Evolutionary conservation across 2,797 vertebrate species (phyloP), one percentile per base, ranked within the genome.

Genomic region (Chelonia mydas): DNA sequence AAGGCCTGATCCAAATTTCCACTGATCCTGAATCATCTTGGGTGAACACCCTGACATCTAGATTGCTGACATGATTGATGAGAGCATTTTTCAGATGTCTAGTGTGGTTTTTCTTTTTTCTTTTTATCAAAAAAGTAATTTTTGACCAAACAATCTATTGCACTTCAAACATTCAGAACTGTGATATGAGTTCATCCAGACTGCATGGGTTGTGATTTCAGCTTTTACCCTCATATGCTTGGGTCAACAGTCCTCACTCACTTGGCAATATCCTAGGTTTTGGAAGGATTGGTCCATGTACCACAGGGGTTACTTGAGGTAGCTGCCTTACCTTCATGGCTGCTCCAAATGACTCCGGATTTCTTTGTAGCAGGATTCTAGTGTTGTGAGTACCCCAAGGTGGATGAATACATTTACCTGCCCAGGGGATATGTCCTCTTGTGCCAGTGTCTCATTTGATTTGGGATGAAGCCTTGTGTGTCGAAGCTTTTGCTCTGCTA

Each of bases 401-500:
- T 61, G 13, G 28, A 61, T 33, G 31, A 31, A 33, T 33, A 61
- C 28, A 8, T 15, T 33, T 61, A 33, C 49, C 37, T 68, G 59
- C 89, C 51, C 81, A 78, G 57, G n/a, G 12, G 65, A 7, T 33
- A 28, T 86, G 25, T 91, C 72, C 10, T 31, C 77, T n/a, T 5
- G 0, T 87, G 6, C 41, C 91, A 76, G 84, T 53, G 76, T 72
- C 81, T 41, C 33, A 82, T 28, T 0, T 0, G 23, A 59, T 77
- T 47, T 41, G 45, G 27, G 3, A 12, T 84, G n/a, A 7, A 0
- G 10, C 92, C 61, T 23, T 54, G 11, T 17, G 90, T 90, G 51
- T 28, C 11, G 0, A n/a, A 59, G 0, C 0, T 78, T 45, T 0
- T 0, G 33, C 88, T 87, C 45, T 88, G 85, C 15, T 33, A 85